Base-by-base conservation (phyloP, 1,140 invertebrate species). In the Drosophila pruinosa region DNA sequence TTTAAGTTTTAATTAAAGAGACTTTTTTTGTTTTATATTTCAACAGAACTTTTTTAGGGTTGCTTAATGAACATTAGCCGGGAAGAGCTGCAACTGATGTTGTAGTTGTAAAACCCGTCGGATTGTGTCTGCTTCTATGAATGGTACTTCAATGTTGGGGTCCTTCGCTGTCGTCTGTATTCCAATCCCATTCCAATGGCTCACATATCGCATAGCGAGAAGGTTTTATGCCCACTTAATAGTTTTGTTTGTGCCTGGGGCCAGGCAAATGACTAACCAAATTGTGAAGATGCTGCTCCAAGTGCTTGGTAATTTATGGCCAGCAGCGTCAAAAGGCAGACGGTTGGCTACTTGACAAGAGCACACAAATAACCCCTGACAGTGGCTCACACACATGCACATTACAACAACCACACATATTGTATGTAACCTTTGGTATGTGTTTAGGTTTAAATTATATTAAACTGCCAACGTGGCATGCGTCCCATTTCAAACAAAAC, bases 381-480 rank as follows among this genome's bases (percentile, higher is more conserved):
- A 70, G 39, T 21, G 26, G 21, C 34, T 41, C 39, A 10, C 28
- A 47, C 45, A 48, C 59, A 31, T 22, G 47, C 78, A 65, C 62
- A 48, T n/a, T n/a, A n/a, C n/a, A n/a, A n/a, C n/a, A n/a, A n/a
- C n/a, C 58, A 38, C 45, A 50, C 39, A 28, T 38, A 62, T 41
- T 71, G 67, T 62, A 58, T 34, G 12, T 1, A 65, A 36, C 50
- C 22, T 39, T 38, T 50, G 76, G 80, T 76, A 76, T 85, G 76
- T 83, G 52, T 85, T 85, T 86, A 76, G 81, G 81, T 80, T 85
- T 85, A 85, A 85, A 85, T 86, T 83, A 83, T 83, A 83, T 85
- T 81, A 85, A 86, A 85, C 81, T 85, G 80, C 81, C 80, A 74
- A 63, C 72, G 77, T 86, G 81, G 81, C 77, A 85, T 81, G 81